Evolutionary conservation across 2,888 invertebrate genomes (phyloP), one percentile per base, ranked within the genome.

Genomic region (Mamestra brassicae): DNA sequence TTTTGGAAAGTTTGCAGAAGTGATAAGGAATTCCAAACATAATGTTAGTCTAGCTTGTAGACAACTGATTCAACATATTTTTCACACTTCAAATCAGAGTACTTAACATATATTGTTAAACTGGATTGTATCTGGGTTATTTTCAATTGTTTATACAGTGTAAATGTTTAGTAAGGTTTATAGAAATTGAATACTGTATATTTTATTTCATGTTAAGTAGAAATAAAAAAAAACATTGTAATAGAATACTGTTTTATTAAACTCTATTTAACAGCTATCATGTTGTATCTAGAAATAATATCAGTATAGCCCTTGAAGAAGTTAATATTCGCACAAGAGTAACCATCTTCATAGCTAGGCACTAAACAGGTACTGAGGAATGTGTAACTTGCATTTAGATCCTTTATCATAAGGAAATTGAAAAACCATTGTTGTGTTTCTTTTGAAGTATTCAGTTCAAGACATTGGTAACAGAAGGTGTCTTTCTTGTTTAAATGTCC

Each of bases 361-460:
- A 86, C 84, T 62, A 86, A 70, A 58, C 87, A 86, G n/a, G 85
- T 76, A 11, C 58, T 85, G 11, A 84, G 95, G 97, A 85, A 92
- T 50, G 65, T 83, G 66, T 87, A 90, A n/a, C 79, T 72, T 50
- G 87, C 85, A 70, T 90, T 91, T 60, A 90, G 57, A 78, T 93
- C 92, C 83, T 92, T 93, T 13, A 79, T 74, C 38, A 89, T 74
- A 0, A 92, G 78, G 85, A 88, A 93, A 58, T 91, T 88, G 1
- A 91, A 77, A 80, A 94, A 90, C 94, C 94, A 94, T 47, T 91
- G 42, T 34, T 92, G 76, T 50, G 87, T 90, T 42, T 58, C 66
- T 52, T 85, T 81, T 77, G 87, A 88, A 65, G 88, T 82, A 69
- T 80, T 72, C 13, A 80, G 81, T 78, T 90, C 89, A 55, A 94